Percentiles rank a stretch among this genome's conserved stretches.
Evolutionary conservation across 2,113 vertebrate genomes (phyloP).

Genomic region (Phylloscopus trochiloides): DNA sequence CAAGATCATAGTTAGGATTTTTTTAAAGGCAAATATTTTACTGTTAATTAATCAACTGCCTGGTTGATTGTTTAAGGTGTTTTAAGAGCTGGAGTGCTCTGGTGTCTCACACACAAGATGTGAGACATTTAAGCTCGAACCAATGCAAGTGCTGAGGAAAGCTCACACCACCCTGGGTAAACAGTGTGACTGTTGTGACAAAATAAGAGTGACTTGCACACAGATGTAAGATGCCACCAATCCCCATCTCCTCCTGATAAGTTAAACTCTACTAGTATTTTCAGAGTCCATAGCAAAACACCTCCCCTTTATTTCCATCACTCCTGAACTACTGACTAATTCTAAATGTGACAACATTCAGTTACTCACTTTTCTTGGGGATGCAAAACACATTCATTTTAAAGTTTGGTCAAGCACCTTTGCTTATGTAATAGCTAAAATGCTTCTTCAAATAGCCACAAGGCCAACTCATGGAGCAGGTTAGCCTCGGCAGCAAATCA

Average conservation of each 20-base stretch:
- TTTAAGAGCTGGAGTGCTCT: neutral
- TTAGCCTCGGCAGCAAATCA: neutral
- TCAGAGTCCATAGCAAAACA: neutral
- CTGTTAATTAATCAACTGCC: neutral
- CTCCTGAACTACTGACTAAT: neutral
- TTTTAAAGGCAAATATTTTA: neutral
- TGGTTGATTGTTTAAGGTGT: neutral
- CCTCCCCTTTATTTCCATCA: fast-evolving
- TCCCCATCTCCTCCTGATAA: neutral
- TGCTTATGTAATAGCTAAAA: neutral
- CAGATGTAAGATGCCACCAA: neutral
- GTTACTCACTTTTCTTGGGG: neutral
- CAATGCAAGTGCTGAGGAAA: neutral
- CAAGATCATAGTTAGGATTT: neutral
- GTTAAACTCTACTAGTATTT: neutral
- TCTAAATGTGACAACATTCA: neutral
- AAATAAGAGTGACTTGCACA: neutral
- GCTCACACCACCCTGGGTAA: neutral
- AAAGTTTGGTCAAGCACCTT: neutral
- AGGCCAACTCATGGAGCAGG: neutral
- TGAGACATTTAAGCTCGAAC: neutral
- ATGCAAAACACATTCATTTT: neutral
- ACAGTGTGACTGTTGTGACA: neutral
- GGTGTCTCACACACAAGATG: neutral
- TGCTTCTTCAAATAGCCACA: neutral